Evolutionary conservation across 2,888 invertebrate species (phyloP).

Genomic region (Yponomeuta sedellus): DNA sequence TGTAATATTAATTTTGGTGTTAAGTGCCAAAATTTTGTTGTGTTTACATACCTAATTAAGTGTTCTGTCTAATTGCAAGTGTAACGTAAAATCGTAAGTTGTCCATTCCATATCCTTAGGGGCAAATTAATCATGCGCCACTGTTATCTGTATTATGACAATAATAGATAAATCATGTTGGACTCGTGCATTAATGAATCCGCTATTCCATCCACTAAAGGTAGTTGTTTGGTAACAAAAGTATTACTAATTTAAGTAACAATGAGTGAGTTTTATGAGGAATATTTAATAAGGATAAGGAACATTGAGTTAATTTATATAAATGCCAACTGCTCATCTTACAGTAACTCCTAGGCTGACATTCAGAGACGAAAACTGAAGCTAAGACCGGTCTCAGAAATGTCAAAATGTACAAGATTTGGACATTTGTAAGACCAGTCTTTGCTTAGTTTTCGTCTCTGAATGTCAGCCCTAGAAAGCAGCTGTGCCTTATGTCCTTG

Average conservation of each 20-base stretch:
- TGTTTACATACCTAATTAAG: too few species aligned
- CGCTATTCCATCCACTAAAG: conserved; percentile 4
- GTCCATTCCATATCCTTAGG: neutral
- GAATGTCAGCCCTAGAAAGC: too few species aligned
- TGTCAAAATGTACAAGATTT: too few species aligned
- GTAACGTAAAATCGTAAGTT: too few species aligned
- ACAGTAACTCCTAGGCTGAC: neutral
- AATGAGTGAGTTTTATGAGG: neutral
- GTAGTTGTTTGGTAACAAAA: conserved; percentile 6
- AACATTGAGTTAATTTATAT: too few species aligned
- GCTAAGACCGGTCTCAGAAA: too few species aligned
- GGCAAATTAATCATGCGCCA: neutral
- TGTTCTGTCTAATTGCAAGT: too few species aligned
- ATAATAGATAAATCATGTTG: neutral
- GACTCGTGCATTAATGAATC: neutral
- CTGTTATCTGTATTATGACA: neutral
- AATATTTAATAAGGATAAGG: neutral
- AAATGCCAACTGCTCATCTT: neutral
- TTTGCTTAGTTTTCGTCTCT: too few species aligned
- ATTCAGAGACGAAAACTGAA: too few species aligned
- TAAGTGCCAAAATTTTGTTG: neutral
- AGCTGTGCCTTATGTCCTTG: neutral
- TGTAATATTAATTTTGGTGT: neutral
- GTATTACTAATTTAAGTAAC: conserved; percentile 2
- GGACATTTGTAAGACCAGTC: too few species aligned